A percentile compares a stretch with the other conserved stretches of the same genome.
Evolutionary conservation across 2,113 vertebrate genomes (phyloP).

Genomic region (Rhea americana): DNA sequence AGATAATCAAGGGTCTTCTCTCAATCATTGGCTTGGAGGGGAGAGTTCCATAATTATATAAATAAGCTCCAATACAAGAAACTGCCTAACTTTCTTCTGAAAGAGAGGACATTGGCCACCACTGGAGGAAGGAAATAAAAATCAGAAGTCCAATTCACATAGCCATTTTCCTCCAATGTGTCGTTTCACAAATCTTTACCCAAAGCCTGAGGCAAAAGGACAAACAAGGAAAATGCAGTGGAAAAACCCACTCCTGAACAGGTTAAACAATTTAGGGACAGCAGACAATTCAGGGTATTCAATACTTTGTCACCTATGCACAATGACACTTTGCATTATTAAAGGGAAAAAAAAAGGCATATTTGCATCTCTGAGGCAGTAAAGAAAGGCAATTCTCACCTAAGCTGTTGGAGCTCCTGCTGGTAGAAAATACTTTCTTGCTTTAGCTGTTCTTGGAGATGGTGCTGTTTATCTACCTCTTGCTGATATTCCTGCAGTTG

Average conservation of each 20-base stretch:
- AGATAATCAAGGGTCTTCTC: background rate
- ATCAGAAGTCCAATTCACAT: background rate
- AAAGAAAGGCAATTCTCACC: conserved; percentile 65
- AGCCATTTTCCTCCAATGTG: background rate
- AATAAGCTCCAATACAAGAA: background rate
- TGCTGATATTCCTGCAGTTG: conserved; percentile 78
- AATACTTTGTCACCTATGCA: background rate
- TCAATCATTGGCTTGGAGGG: background rate
- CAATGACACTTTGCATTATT: background rate
- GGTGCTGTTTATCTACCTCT: conserved; percentile 64
- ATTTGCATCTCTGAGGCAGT: background rate
- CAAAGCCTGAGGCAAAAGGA: background rate
- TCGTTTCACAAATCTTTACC: background rate
- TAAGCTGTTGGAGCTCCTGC: conserved; percentile 74
- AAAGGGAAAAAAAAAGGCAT: background rate
- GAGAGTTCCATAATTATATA: background rate
- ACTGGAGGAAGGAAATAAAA: background rate
- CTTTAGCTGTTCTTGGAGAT: conserved; percentile 65
- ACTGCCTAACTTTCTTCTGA: background rate
- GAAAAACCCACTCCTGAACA: background rate
- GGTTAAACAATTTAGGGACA: background rate
- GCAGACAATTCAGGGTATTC: background rate
- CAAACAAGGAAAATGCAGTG: rapidly evolving
- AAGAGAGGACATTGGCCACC: background rate
- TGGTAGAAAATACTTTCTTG: conserved; percentile 60